A percentile compares a stretch with the other conserved stretches of the same genome.
These are phyloP conservation scores for Cantharis lateralis DNA, from an alignment of 2,888 invertebrate genomes.

Conservation along the genomic window DNA sequence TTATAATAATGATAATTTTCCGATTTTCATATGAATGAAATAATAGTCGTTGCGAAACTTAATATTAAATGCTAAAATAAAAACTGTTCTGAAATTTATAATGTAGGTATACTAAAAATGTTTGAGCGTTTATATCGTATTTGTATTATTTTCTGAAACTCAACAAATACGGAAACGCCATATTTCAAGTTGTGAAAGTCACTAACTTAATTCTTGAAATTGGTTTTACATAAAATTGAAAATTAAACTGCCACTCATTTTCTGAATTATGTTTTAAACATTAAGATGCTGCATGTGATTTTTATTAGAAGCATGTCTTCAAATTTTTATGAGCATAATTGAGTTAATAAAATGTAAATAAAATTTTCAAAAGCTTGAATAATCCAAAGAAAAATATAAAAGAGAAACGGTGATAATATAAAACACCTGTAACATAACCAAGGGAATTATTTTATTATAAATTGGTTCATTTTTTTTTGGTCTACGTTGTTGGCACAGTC, in stretches of 20 bases:
- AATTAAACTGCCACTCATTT: background rate
- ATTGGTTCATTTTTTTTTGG: background rate
- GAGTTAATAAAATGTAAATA: background rate
- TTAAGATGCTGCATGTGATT: background rate
- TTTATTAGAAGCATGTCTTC: background rate
- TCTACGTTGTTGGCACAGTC: background rate
- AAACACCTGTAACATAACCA: background rate
- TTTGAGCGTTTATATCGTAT: background rate
- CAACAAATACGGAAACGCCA: background rate
- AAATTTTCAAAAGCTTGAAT: background rate
- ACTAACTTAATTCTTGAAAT: background rate
- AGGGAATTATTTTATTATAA: background rate
- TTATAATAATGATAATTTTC: background rate
- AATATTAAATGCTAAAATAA: background rate
- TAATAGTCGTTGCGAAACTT: too few relatives aligned
- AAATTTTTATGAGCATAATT: background rate
- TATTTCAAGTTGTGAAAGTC: background rate
- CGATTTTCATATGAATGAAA: background rate
- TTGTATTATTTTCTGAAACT: background rate
- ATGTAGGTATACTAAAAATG: background rate
- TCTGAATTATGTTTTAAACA: background rate
- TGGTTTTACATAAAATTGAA: background rate
- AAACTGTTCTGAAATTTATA: background rate
- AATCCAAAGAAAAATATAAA: background rate
- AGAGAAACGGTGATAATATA: background rate